A percentile compares a stretch with the other conserved stretches of the same genome.
Evolutionary conservation across 2,113 vertebrate species (phyloP).

Genomic region (Chrysemys picta): DNA sequence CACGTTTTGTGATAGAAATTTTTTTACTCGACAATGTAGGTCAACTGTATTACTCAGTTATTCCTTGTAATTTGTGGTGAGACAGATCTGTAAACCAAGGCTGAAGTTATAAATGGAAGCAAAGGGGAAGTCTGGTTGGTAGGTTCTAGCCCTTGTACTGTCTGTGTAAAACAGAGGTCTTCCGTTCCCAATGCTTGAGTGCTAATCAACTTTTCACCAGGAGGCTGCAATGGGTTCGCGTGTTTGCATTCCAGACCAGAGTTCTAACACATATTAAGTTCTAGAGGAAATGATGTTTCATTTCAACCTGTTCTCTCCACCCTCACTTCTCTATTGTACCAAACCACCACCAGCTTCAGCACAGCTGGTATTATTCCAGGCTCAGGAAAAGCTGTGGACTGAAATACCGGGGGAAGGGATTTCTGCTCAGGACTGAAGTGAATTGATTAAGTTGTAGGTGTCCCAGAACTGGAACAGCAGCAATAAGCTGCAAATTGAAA

Average conservation of each 20-base stretch:
- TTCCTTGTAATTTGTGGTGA: neutral
- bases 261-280: neutral
- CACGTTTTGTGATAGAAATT: too few relatives aligned
- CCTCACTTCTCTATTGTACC: neutral
- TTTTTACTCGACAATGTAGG: neutral
- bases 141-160: neutral
- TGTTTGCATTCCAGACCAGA: neutral
- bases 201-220: neutral
- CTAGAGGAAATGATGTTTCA: neutral
- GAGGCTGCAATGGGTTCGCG: neutral
- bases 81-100: neutral
- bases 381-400: neutral
- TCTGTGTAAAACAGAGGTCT: neutral
- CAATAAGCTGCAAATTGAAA: neutral
- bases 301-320: neutral
- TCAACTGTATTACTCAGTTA: neutral
- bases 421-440: neutral
- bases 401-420: neutral
- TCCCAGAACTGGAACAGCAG: neutral
- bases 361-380: neutral
- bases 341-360: neutral
- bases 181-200: neutral
- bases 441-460: neutral
- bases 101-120: neutral
- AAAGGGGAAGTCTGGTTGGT: neutral